Evolutionary conservation across 2,797 vertebrate species (phyloP).

Genomic region (Peromyscus attwateri): DNA sequence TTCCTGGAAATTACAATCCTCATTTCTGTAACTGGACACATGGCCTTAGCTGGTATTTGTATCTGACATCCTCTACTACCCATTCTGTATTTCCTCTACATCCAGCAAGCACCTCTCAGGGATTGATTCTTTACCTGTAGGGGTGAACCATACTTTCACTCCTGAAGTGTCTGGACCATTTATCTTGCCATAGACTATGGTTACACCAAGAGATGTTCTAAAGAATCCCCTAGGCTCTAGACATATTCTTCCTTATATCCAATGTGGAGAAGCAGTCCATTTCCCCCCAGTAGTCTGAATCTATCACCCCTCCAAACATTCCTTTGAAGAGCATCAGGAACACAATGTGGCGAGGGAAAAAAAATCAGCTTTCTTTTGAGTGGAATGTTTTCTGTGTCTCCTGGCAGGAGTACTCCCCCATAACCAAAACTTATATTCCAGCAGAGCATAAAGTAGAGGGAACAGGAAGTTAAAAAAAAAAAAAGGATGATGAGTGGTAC

Average conservation of each 20-base stretch:
- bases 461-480: no score
- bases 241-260: not conserved
- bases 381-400: not conserved
- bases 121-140: not conserved
- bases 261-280: not conserved
- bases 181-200: not conserved
- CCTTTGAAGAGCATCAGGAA: not conserved
- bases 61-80: not conserved
- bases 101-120: not conserved
- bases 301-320: not conserved
- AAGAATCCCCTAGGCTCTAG: not conserved
- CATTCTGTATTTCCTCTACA: not conserved
- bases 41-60: not conserved
- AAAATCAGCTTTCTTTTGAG: not conserved
- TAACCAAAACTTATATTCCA: not conserved
- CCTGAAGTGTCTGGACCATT: no score
- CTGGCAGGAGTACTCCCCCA: not conserved
- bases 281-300: no score
- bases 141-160: not conserved
- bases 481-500: not conserved
- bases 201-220: not conserved
- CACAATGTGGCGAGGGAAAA: not conserved
- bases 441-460: not conserved
- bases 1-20: not conserved
- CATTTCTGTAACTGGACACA: not conserved